Conservation (phyloP, 2,113 vertebrate genomes). For the Percopsis transmontana region DNA sequence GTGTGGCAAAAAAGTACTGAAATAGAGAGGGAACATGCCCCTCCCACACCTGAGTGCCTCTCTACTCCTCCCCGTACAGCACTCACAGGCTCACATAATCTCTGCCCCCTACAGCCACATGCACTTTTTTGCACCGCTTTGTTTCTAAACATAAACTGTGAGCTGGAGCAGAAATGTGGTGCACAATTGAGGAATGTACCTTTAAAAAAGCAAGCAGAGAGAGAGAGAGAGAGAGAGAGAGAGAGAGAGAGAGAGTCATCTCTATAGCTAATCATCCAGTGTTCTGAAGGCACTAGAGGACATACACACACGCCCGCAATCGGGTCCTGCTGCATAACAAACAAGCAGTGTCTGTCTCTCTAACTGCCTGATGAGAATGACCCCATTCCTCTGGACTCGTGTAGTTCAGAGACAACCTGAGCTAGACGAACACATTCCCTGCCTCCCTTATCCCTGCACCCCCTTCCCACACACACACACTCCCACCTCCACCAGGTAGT, state of each 20-base stretch:
- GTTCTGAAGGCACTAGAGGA: constrained; percentile 37
- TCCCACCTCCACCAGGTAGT: not conserved
- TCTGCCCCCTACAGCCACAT: not conserved
- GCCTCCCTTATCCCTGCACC: constrained; percentile 15
- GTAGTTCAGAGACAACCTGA: constrained; percentile 65
- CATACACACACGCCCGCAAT: constrained; percentile 19
- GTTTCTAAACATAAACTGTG: no score
- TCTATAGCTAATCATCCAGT: constrained; percentile 43
- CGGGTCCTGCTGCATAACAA: constrained; percentile 42
- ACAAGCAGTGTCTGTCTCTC: constrained; percentile 44
- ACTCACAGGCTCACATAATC: no score
- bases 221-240: not conserved
- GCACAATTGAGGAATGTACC: no score
- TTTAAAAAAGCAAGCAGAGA: not conserved
- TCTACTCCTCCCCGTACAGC: not conserved
- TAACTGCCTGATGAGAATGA: constrained; percentile 63
- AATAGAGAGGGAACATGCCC: no score
- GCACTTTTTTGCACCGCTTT: not conserved
- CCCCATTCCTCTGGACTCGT: constrained; percentile 40
- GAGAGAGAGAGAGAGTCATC: constrained; percentile 4
- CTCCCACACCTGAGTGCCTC: no score
- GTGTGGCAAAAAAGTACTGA: no score
- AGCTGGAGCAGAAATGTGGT: no score
- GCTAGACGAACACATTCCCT: constrained; percentile 49
- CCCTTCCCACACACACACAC: no score